Evolutionary conservation across 1,140 invertebrate species (phyloP), one percentile per base, ranked within the genome.

Genomic region (Pygmarrhopalites habei): DNA sequence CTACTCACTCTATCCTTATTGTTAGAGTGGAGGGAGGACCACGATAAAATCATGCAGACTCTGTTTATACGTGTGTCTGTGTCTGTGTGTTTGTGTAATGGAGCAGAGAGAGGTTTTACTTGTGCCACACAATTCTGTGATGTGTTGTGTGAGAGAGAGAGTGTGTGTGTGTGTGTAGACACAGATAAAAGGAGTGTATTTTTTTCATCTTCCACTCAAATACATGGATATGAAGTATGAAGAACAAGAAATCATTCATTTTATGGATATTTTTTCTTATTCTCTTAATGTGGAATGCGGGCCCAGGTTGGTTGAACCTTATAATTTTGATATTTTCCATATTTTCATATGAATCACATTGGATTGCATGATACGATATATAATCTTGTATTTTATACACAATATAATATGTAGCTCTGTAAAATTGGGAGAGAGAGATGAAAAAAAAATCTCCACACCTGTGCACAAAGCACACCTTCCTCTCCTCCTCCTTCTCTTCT

Each of bases 291-390:
- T 52, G 62, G 62, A 64, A 64, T 64, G 62, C 62, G 62, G 62
- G 49, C 39, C 55, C n/a, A 58, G 61, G 61, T 63, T 64, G 46
- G 25, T 53, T 52, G 32, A 64, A 64, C 62, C 62, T 64, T 64
- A 64, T 64, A 64, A 64, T 64, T 64, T 64, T 64, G 62, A 63
- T 63, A 63, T 63, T 63, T 63, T 63, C 61, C 61, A 63, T 63
- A 63, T 32, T 63, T 53, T n/a, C n/a, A n/a, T n/a, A n/a, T n/a
- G n/a, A n/a, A n/a, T n/a, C n/a, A n/a, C n/a, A n/a, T n/a, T n/a
- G n/a, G n/a, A n/a, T n/a, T n/a, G n/a, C n/a, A n/a, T n/a, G n/a
- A n/a, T n/a, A n/a, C n/a, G n/a, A n/a, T n/a, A n/a, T n/a, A n/a
- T n/a, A n/a, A n/a, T n/a, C n/a, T n/a, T n/a, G n/a, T n/a, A n/a